Base-by-base conservation (phyloP, 53 echinoderm and acorn worm species). In the Antedon mediterranea region DNA sequence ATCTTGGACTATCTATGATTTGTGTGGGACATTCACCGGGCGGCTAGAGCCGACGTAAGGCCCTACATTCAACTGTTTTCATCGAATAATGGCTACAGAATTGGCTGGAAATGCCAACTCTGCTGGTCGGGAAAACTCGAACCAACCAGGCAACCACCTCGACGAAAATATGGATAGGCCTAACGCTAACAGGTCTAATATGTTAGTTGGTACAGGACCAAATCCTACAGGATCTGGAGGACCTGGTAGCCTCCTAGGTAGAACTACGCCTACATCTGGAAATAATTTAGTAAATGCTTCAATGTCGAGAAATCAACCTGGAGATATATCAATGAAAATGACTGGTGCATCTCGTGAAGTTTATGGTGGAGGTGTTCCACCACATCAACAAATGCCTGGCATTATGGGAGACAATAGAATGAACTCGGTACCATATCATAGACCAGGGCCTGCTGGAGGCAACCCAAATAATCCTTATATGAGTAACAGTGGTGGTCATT, bases 101-200 rank as follows among this genome's bases (percentile, higher is more conserved):
- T 89, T 92, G 81, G 92, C 92, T 89, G 92, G 84, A 92, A 92
- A 92, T 89, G 92, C 89, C 92, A 92, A 92, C 86, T 89, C 86
- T 86, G 92, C 86, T 86, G 34, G 89, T 81, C 92, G 84, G 78
- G 86, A 84, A 86, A 86, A 84, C 83, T 86, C 84, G 89, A 89
- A 86, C 79, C 86, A 79, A 92, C 85, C 87, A 83, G 80, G 84
- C 76, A 86, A 84, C 91, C 80, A 88, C 89, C 87, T 89, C 86
- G 86, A 86, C 86, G 92, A 92, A 79, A 89, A 84, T 86, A 78
- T 85, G 78, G 92, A 81, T 80, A 81, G 86, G 85, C 81, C 86
- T 79, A 34, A 33, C 32, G 33, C 34, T 4, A 34, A 76, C 28
- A 76, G 33, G 32, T 33, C 76, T 76, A 74, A 15, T 15, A 34